Evolutionary conservation across 2,888 invertebrate genomes (phyloP), one percentile per base, ranked within the genome.

Genomic region (Tenthredo distinguenda): DNA sequence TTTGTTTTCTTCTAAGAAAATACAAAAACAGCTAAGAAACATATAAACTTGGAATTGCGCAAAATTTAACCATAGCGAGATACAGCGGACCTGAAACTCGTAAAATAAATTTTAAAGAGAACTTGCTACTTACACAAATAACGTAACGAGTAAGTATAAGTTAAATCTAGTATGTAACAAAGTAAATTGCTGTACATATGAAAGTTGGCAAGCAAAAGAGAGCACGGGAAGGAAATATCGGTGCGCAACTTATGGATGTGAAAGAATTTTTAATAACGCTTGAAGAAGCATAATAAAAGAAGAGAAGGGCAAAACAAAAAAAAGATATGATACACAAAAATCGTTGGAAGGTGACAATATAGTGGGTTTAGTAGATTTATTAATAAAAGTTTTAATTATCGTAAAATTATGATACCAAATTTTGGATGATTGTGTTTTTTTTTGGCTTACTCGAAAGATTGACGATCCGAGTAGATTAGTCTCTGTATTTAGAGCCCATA

Each of bases 21-120:
- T 37, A 21, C 12, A 26, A 21, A 43, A 72, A 18, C 21, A 43
- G 21, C 12, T 76, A 6, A 76, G 31, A 77, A 55, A 77, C 55
- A 77, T 77, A 47, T 47, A 77, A 62, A 50, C 31, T 47, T 31
- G 31, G 26, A 77, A 50, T 15, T 50, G 77, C 55, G 55, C 47
- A 77, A 77, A 77, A 55, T 50, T 77, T 50, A 77, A 31, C 26
- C 31, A 77, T 81, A 77, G 87, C 88, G 88, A 88, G 87, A 88
- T 87, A 88, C 88, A 88, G 88, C 86, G 88, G 88, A 87, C 88
- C 88, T 87, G 86, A 84, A 86, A 87, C 85, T 85, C 79, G 85
- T 77, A 82, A 81, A 84, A 21, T 81, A 81, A 81, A 81, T 65
- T 58, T 58, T 31, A 74, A 76, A 76, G 34, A 74, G 65, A 81